A percentile compares a stretch with the other conserved stretches of the same genome.
phyloP scores from a whole-genome alignment of 2,888 invertebrate genomes.

The Mythimna albipuncta region DNA sequence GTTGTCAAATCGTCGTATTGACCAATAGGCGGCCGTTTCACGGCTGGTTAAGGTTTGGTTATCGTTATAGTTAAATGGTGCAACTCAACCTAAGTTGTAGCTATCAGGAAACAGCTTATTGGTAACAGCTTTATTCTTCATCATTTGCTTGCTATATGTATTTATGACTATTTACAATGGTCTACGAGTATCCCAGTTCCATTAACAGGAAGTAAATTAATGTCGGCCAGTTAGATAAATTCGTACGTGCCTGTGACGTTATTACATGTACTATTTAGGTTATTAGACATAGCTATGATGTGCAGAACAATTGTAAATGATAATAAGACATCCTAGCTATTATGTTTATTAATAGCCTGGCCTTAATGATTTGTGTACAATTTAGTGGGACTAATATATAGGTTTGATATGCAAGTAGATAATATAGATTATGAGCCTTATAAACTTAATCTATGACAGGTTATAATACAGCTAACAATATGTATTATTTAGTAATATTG shows the following conservation, averaged over 20 bases:
- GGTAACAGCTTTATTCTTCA: too few species aligned
- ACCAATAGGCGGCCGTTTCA: too few species aligned
- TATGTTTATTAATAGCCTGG: slow-evolving; percentile 47
- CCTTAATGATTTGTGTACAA: slow-evolving; percentile 40
- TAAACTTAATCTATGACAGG: slow-evolving; percentile 1
- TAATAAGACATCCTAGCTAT: slow-evolving; percentile 48
- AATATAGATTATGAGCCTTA: slow-evolving; percentile 5
- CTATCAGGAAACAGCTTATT: too few species aligned
- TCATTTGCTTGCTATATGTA: too few species aligned
- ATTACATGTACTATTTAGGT: slow-evolving; percentile 42
- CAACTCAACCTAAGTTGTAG: too few species aligned
- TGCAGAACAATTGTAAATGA: slow-evolving; percentile 45
- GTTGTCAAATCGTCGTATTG: too few species aligned
- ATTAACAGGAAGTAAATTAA: slow-evolving; percentile 15
- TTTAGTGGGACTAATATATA: slow-evolving; percentile 14
- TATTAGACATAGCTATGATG: slow-evolving; percentile 32
- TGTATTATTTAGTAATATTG: not conserved
- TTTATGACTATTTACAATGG: not conserved
- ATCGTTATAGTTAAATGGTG: too few species aligned
- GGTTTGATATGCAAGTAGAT: slow-evolving; percentile 6
- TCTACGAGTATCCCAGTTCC: not conserved
- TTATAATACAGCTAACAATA: not conserved
- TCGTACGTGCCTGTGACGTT: slow-evolving; percentile 39
- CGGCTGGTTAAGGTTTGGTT: too few species aligned
- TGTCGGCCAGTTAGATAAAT: slow-evolving; percentile 5